Conservation (phyloP, 2,888 invertebrate genomes). For the Caenorhabditis zanzibari region DNA sequence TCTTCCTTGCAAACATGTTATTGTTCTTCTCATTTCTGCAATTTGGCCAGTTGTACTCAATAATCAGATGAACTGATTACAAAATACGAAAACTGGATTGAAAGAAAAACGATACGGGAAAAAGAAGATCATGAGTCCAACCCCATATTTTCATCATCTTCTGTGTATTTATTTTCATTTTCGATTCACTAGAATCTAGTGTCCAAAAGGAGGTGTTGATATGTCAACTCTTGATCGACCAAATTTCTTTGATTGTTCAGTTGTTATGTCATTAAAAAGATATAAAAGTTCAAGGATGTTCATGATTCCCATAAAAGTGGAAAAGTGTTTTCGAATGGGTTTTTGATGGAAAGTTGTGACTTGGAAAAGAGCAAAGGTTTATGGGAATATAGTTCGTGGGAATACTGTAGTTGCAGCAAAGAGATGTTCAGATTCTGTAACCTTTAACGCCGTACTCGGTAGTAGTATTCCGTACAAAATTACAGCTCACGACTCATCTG, state of each 20-base stretch:
- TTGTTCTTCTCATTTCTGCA: conserved; percentile 16
- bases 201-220: conserved; percentile 17
- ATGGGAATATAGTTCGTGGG: background rate
- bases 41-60: conserved; percentile 19
- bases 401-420: background rate
- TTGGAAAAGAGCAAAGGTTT: background rate
- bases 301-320: conserved; percentile 15
- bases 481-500: background rate
- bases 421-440: too few species aligned
- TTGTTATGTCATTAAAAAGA: conserved; percentile 21
- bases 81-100: conserved; percentile 19
- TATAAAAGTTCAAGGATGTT: conserved; percentile 31
- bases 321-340: background rate
- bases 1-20: conserved; percentile 6
- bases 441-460: too few species aligned
- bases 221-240: conserved; percentile 22
- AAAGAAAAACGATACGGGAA: conserved; percentile 9
- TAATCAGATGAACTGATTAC: conserved; percentile 13
- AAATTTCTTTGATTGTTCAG: background rate
- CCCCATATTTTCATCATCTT: conserved; percentile 2
- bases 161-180: background rate
- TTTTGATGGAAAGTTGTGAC: conserved; percentile 3
- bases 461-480: too few species aligned
- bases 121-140: conserved; percentile 20
- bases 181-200: conserved; percentile 23